Base-by-base conservation (phyloP, 2,888 invertebrate species). In the Hemistola chrysoprasaria region DNA sequence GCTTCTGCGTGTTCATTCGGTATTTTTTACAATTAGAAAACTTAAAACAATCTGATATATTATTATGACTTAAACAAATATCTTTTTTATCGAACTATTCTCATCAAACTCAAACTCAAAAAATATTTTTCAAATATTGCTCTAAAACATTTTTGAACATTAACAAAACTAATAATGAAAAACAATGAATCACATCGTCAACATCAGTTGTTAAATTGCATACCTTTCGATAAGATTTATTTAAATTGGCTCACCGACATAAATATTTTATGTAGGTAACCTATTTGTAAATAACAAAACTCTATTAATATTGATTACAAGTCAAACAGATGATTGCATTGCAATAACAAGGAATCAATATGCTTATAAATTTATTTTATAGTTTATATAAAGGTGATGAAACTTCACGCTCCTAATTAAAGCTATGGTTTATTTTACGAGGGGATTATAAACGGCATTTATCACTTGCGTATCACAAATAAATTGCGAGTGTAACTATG, bases 181-280 rank as follows among this genome's bases (percentile, higher is more conserved):
- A n/a, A n/a, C n/a, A n/a, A n/a, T n/a, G n/a, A n/a, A n/a, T n/a
- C n/a, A n/a, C n/a, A n/a, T n/a, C n/a, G n/a, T n/a, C n/a, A n/a
- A n/a, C n/a, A n/a, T n/a, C n/a, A 32, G 32, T 40, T 28, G 30
- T 21, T 11, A 26, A 10, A 45, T 36, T 48, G 28, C 36, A 33
- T 36, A 22, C 36, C 33, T 40, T 52, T 40, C 24, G 28, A 16
- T 33, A 45, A 52, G 39, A 50, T 58, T 55, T 52, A 58, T 40
- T 52, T 36, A 50, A 48, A 58, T 55, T 42, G 40, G 30, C 43
- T 31, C 3, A 16, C 46, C 37, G 55, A 44, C 46, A 47, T 45
- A 37, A 46, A 49, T 43, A 40, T 47, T 54, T 50, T 52, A 43
- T 39, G 31, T 40, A 38, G 11, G 16, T 30, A 44, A 32, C 32